Evolutionary conservation across 2,113 vertebrate species (phyloP).

Genomic region (Tonatia bakeri): DNA sequence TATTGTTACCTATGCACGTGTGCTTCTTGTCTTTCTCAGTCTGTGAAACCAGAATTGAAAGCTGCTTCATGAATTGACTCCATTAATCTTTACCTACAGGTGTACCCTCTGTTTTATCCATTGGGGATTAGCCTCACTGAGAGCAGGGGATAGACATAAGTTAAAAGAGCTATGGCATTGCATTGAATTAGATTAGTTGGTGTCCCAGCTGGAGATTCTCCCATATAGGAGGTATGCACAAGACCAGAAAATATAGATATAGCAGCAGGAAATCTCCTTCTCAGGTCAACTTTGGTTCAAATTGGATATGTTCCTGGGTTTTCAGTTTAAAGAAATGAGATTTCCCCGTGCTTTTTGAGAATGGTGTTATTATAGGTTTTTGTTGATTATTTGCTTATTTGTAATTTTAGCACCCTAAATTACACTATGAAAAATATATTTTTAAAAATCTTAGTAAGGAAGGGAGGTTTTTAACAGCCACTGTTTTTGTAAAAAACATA

Average conservation of each 20-base stretch:
- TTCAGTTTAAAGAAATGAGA: constrained; percentile 1
- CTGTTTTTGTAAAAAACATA: neutral
- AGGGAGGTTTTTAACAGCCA: neutral
- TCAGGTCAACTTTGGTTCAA: neutral
- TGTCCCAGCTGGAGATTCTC: neutral
- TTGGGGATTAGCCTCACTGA: neutral
- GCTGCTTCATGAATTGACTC: neutral
- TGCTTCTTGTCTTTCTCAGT: neutral
- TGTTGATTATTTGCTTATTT: neutral
- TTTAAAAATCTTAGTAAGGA: neutral
- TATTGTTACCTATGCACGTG: fast-evolving
- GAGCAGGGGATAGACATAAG: neutral
- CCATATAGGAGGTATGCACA: neutral
- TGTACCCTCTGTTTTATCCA: neutral
- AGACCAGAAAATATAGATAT: neutral
- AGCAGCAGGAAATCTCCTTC: neutral
- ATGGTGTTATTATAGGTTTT: neutral
- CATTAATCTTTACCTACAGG: neutral
- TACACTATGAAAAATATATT: neutral
- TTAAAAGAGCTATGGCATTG: neutral
- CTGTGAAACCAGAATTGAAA: neutral
- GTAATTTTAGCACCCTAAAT: neutral
- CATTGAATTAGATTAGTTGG: neutral
- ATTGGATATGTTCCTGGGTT: neutral
- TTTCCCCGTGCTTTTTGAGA: neutral